Percentiles rank a stretch among this genome's conserved stretches.
Conservation (phyloP, 2,797 vertebrate genomes). For the Lagodon rhomboides region DNA sequence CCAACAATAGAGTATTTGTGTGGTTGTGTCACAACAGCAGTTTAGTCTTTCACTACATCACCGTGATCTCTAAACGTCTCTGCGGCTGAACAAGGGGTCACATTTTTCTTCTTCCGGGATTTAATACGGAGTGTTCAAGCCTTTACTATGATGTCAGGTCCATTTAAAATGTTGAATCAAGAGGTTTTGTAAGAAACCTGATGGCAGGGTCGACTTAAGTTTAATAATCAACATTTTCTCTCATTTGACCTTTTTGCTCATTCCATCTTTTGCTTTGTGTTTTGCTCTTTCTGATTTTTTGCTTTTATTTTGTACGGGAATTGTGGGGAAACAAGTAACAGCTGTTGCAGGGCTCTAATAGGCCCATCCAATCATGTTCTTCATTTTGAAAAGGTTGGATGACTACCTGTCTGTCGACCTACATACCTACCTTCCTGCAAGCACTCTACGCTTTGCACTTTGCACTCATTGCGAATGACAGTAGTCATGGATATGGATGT, state of each 20-base stretch:
- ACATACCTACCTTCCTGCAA: too few relatives aligned
- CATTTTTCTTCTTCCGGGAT: slow-evolving; percentile 27
- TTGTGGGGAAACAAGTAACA: background rate
- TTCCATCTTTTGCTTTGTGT: background rate
- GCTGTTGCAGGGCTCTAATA: too few relatives aligned
- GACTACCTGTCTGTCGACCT: too few relatives aligned
- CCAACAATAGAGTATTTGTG: slow-evolving; percentile 59
- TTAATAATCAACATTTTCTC: background rate
- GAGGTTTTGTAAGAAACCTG: background rate
- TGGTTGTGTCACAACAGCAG: slow-evolving; percentile 23
- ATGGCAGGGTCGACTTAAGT: too few relatives aligned
- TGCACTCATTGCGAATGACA: too few relatives aligned
- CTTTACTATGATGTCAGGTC: background rate
- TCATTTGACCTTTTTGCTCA: background rate
- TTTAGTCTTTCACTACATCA: slow-evolving; percentile 12
- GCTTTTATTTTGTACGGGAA: background rate
- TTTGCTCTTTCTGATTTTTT: background rate
- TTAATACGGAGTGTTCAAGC: slow-evolving; percentile 19
- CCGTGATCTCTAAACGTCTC: slow-evolving; percentile 21
- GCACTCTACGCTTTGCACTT: too few relatives aligned
- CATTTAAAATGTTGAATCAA: background rate
- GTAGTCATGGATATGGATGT: too few relatives aligned
- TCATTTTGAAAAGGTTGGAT: too few relatives aligned
- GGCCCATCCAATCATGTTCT: too few relatives aligned
- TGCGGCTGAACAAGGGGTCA: slow-evolving; percentile 15